Conservation (phyloP, 2,797 vertebrate species). For the Eleutherodactylus coqui region DNA sequence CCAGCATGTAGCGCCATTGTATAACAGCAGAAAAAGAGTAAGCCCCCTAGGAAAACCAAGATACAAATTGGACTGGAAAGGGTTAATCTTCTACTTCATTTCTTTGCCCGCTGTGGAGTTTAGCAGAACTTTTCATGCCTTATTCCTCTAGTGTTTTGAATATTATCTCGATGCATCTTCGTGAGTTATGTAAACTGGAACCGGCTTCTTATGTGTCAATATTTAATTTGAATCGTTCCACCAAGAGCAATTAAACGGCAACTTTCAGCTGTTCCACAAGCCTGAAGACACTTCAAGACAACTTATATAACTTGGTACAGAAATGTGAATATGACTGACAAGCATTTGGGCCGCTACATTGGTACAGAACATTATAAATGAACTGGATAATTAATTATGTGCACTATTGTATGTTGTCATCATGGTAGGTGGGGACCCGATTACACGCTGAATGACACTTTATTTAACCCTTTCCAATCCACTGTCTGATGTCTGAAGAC, state of each 20-base stretch:
- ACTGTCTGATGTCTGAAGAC: too few relatives aligned
- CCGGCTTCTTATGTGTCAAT: constrained; percentile 5
- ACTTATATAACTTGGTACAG: neutral
- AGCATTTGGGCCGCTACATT: neutral
- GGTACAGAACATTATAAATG: neutral
- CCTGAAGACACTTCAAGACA: neutral
- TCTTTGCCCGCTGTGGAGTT: too few relatives aligned
- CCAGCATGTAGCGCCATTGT: too few relatives aligned
- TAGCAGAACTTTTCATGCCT: neutral
- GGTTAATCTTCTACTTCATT: too few relatives aligned
- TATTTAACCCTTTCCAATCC: too few relatives aligned
- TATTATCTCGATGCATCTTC: neutral
- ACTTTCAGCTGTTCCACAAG: neutral
- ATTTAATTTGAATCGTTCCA: neutral
- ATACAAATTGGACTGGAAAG: too few relatives aligned
- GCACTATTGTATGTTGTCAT: too few relatives aligned
- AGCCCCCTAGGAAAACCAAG: too few relatives aligned
- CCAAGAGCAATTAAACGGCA: neutral
- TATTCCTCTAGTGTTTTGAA: neutral
- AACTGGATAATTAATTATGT: too few relatives aligned
- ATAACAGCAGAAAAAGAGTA: too few relatives aligned
- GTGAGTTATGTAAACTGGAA: neutral
- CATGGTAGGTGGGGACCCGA: too few relatives aligned
- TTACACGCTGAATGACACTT: too few relatives aligned
- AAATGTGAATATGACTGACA: neutral